A percentile compares a stretch with the other conserved stretches of the same genome.
Conservation (phyloP, 2,888 invertebrate species). For the Aspidiotus rigidus region DNA sequence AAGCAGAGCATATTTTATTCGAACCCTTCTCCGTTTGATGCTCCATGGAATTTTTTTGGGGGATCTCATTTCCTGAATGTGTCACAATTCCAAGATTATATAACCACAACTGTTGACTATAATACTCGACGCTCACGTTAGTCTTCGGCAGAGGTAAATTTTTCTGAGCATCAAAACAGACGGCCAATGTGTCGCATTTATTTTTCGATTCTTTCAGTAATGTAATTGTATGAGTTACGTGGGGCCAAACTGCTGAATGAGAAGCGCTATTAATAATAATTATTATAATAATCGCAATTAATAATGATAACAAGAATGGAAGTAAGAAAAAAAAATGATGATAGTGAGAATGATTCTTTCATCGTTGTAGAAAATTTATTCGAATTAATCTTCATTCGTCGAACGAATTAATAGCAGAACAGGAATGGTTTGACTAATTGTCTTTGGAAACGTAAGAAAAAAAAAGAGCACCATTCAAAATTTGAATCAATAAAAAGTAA, state of each 20-base stretch:
- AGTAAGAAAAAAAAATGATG: background rate
- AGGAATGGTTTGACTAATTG: background rate
- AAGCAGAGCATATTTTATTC: background rate
- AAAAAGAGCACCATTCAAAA: no score
- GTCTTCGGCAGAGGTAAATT: background rate
- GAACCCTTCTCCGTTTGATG: background rate
- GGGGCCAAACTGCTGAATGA: background rate
- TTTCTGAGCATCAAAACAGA: background rate
- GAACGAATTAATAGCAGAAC: background rate
- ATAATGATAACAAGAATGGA: background rate
- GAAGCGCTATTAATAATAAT: background rate
- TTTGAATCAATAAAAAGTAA: no score
- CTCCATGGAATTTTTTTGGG: background rate
- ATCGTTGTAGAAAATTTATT: no score
- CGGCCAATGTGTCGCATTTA: background rate
- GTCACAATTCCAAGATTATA: background rate
- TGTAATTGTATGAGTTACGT: background rate
- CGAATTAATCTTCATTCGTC: background rate
- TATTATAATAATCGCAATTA: background rate
- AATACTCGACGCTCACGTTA: background rate
- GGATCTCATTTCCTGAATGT: background rate
- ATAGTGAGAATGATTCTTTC: no score
- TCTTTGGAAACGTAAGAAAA: background rate
- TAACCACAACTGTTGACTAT: background rate
- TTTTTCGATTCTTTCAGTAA: background rate